Percentiles rank a stretch among this genome's conserved stretches.
Conservation (phyloP, 1,140 invertebrate species). For the Drosophila ficusphila region DNA sequence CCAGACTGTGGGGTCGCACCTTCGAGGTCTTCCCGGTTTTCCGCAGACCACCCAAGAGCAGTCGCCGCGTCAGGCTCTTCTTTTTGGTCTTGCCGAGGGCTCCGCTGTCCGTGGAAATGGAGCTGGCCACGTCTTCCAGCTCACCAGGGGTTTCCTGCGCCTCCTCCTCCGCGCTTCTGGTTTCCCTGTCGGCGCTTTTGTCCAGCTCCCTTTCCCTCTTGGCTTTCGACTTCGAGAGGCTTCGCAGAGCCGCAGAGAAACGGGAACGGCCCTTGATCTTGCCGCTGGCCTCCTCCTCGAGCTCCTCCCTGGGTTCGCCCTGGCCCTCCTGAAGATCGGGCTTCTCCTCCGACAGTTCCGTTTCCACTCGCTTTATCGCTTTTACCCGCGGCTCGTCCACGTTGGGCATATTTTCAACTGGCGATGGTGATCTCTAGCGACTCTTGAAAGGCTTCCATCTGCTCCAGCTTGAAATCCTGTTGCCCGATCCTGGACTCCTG, state of each 20-base stretch:
- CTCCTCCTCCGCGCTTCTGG: constrained; percentile 23
- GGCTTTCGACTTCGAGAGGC: constrained; percentile 61
- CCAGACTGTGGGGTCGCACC: constrained; percentile 63
- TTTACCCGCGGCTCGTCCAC: constrained; percentile 42
- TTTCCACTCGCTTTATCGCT: constrained; percentile 39
- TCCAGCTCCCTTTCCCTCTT: constrained; percentile 48
- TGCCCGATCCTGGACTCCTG: background rate
- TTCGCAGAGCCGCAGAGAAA: constrained; percentile 77
- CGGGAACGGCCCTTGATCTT: constrained; percentile 73
- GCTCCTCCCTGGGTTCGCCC: constrained; percentile 8
- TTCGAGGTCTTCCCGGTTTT: constrained; percentile 64
- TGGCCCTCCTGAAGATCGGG: constrained; percentile 4
- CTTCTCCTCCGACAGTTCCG: constrained; percentile 1
- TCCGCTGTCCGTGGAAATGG: constrained; percentile 36
- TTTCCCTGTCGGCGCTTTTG: constrained; percentile 25
- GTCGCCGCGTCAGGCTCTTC: constrained; percentile 67
- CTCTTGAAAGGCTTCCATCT: constrained; percentile 34
- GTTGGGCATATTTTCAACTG: constrained; percentile 70
- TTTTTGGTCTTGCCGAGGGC: constrained; percentile 57
- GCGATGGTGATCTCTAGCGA: constrained; percentile 7
- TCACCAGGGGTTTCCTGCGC: constrained; percentile 17
- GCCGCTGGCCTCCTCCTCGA: constrained; percentile 18
- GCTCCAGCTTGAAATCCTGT: constrained; percentile 5
- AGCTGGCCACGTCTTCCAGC: constrained; percentile 46
- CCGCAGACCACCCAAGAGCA: constrained; percentile 60